phyloP scores from a whole-genome alignment of 2,113 vertebrate species.

The Tilapia sparmanii region DNA sequence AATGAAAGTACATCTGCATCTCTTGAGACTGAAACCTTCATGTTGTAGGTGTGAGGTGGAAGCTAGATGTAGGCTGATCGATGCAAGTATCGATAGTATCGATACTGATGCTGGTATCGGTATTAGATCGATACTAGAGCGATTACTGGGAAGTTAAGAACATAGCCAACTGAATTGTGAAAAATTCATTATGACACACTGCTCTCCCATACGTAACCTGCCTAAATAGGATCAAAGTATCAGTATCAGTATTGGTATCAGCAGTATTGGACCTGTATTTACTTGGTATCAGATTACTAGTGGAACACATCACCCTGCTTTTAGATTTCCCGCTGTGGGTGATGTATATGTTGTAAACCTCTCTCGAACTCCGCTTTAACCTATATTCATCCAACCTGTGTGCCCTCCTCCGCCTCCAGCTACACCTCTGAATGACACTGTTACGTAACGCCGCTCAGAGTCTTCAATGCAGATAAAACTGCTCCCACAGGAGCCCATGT shows the following conservation, averaged over 20 bases:
- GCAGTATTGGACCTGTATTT: not conserved
- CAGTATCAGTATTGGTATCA: not conserved
- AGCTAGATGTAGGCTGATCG: not conserved
- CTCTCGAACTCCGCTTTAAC: not conserved
- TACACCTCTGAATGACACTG: not conserved
- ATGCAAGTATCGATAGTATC: not conserved
- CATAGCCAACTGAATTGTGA: not conserved
- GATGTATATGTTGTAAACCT: conserved; percentile 7
- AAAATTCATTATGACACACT: not conserved
- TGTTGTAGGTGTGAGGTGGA: conserved; percentile 22
- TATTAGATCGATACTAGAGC: not conserved
- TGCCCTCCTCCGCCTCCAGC: not conserved
- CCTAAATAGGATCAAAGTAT: not conserved
- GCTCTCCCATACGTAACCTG: not conserved
- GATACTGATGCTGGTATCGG: not conserved
- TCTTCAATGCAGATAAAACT: not conserved
- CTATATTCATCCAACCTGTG: not conserved
- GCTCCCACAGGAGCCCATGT: not conserved
- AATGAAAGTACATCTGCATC: conserved; percentile 23
- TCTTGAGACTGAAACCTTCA: conserved; percentile 24
- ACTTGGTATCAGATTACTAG: not conserved
- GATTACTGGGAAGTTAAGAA: not conserved
- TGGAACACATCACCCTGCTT: not conserved
- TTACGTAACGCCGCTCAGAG: conserved; percentile 17
- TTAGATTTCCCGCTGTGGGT: not conserved